phyloP scores from a whole-genome alignment of 2,888 invertebrate genomes.

The Baronia brevicornis region DNA sequence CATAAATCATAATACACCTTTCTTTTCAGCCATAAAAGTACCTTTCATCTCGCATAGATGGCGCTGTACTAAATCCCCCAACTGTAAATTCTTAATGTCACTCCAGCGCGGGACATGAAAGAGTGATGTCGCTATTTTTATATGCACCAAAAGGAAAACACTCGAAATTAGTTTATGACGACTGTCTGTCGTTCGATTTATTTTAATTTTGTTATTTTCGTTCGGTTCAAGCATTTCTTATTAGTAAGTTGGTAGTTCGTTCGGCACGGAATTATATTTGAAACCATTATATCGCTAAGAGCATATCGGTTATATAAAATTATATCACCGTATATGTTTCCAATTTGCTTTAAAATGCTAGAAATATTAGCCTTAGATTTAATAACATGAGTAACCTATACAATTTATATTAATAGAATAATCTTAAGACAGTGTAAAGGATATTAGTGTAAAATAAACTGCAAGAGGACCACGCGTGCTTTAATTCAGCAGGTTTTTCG shows the following conservation, averaged over 20 bases:
- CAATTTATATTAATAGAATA: too few species aligned
- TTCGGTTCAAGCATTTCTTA: constrained; percentile 53
- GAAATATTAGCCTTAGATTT: too few species aligned
- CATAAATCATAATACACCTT: constrained; percentile 62
- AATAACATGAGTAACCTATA: too few species aligned
- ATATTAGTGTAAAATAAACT: too few species aligned
- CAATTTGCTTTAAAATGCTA: too few species aligned
- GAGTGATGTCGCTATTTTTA: constrained; percentile 72
- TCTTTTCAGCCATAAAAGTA: constrained; percentile 49
- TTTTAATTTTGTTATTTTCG: constrained; percentile 74
- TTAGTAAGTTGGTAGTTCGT: constrained; percentile 52
- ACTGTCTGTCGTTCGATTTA: constrained; percentile 75
- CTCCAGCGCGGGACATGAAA: constrained; percentile 65
- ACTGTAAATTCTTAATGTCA: constrained; percentile 71
- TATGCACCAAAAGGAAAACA: constrained; percentile 70
- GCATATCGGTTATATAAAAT: too few species aligned
- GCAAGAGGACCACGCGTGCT: too few species aligned
- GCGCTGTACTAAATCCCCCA: constrained; percentile 54
- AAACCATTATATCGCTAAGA: too few species aligned
- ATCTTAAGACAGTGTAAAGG: too few species aligned
- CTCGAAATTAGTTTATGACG: constrained; percentile 76
- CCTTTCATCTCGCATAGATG: constrained; percentile 67
- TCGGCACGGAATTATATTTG: constrained; percentile 65
- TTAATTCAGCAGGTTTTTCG: too few species aligned
- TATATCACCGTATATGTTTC: too few species aligned